A percentile compares a stretch with the other conserved stretches of the same genome.
Conservation (phyloP, 2,888 invertebrate species). For the Scelioninae gen. 2 region DNA sequence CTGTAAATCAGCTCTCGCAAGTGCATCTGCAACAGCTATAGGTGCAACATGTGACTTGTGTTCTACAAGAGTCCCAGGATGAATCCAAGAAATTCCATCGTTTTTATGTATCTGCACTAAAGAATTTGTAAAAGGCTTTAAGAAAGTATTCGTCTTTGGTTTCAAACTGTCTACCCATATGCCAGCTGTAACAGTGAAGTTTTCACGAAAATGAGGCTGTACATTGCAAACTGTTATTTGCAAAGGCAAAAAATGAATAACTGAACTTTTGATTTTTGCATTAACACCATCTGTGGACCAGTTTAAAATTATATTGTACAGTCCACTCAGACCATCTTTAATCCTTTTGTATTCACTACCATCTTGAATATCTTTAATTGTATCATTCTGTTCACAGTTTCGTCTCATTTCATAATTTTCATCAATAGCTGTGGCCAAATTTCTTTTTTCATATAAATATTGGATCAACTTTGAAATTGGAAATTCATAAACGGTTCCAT, state of each 20-base stretch:
- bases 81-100: constrained; percentile 33
- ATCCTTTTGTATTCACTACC: constrained; percentile 25
- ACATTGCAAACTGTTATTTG: constrained; percentile 29
- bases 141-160: constrained; percentile 26
- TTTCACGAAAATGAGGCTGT: not conserved
- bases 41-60: too few relatives aligned
- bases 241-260: constrained; percentile 22
- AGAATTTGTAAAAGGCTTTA: constrained; percentile 27
- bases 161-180: constrained; percentile 28
- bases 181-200: constrained; percentile 11
- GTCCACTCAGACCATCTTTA: not conserved
- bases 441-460: constrained; percentile 10
- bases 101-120: constrained; percentile 7
- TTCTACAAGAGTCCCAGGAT: constrained; percentile 2
- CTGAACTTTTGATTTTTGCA: constrained; percentile 13
- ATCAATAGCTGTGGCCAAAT: constrained; percentile 14
- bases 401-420: constrained; percentile 1
- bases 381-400: not conserved
- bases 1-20: constrained; percentile 29
- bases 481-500: constrained; percentile 14
- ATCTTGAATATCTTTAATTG: constrained; percentile 39
- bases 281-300: constrained; percentile 32
- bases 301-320: constrained; percentile 34
- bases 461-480: not conserved
- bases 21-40: constrained; percentile 22